Conservation (phyloP, 1,140 invertebrate genomes). For the Ooceraea biroi region DNA sequence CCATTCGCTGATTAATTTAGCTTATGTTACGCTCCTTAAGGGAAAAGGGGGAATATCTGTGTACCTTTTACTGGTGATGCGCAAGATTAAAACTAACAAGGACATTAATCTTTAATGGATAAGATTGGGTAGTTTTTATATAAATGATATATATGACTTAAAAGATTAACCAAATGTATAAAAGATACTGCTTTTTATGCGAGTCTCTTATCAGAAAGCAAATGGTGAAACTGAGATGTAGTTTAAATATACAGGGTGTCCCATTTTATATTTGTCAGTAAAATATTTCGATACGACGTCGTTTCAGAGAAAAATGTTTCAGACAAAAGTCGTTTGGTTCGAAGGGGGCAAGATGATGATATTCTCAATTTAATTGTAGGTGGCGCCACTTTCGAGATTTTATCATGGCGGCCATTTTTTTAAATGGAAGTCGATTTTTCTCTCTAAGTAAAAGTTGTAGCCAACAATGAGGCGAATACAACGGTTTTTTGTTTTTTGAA, state of each 20-base stretch:
- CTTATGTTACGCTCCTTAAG: constrained; percentile 7
- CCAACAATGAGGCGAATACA: too few species aligned
- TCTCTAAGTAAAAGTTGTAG: too few species aligned
- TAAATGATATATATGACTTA: constrained; percentile 35
- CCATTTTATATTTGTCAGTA: too few species aligned
- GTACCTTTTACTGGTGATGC: not conserved
- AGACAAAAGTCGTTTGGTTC: too few species aligned
- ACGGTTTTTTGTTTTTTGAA: too few species aligned
- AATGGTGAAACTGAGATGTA: constrained; percentile 21
- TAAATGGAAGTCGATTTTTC: too few species aligned
- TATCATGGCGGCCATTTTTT: too few species aligned
- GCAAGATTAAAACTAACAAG: constrained; percentile 36
- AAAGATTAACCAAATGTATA: constrained; percentile 15
- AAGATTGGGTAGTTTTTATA: constrained; percentile 25
- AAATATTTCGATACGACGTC: too few species aligned
- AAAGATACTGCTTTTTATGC: constrained; percentile 4
- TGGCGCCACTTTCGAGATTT: too few species aligned
- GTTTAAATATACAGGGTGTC: not conserved
- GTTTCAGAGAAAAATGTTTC: too few species aligned
- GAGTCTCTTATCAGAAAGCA: constrained; percentile 14
- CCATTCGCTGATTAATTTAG: constrained; percentile 48
- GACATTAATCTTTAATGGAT: constrained; percentile 14
- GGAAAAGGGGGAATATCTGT: constrained; percentile 2
- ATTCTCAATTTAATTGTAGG: too few species aligned
- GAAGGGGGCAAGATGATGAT: too few species aligned